Base-by-base conservation (phyloP, 2,797 vertebrate species). In the Acanthis flammea region DNA sequence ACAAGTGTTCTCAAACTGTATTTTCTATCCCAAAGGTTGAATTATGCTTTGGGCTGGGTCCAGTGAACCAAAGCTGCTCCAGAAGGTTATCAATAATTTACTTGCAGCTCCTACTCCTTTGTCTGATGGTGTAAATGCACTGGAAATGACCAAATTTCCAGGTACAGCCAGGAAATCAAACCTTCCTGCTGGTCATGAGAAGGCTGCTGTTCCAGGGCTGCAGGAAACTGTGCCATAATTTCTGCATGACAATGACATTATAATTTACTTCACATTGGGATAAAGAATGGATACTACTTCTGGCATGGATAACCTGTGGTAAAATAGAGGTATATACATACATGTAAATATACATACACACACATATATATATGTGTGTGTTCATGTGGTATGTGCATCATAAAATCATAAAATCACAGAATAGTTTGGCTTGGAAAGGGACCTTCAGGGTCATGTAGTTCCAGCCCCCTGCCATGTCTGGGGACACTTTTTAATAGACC, bases 261-360 rank as follows among this genome's bases (percentile, higher is more conserved):
- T 19, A 45, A 2, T 3, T 11, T 53, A 10, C 5, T 44, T 72
- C 0, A 0, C 7, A 42, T 1, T 44, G 15, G 6, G 12, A 50
- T 61, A 21, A 78, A 58, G 58, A 48, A 50, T 7, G 1, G 57
- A 45, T 33, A 12, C 8, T 30, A 7, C 12, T 92, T 47, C 37
- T 48, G 70, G 7, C 23, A 63, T 6, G 79, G 31, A 19, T 8
- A 86, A 37, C 3, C 5, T 28, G 10, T 28, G 47, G 21, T 27
- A 76, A 47, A 85, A 70, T 63, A 66, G 63, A 24, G 3, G 21
- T 2, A 27, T 4, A 25, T 12, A 1, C 5, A 2, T 16, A 1
- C 5, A 9, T 35, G 3, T 8, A 11, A 13, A 19, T 10, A 30
- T 4, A 42, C 4, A 42, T 5, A 45, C 6, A 19, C 15, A 17